Evolutionary conservation across 2,113 vertebrate species (phyloP), one percentile per base, ranked within the genome.

Genomic region (Bungarus multicinctus): DNA sequence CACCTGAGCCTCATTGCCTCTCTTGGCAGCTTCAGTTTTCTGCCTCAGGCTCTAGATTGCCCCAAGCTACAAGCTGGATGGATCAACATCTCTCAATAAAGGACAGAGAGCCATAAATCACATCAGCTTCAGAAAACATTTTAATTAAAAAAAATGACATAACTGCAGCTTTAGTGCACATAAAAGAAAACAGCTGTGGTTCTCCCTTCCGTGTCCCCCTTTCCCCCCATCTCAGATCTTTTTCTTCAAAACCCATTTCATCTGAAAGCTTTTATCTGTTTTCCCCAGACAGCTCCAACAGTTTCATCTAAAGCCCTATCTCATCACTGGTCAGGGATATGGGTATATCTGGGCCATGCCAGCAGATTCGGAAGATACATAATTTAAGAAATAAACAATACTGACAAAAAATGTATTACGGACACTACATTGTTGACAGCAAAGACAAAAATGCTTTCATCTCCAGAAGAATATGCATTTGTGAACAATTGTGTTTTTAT

Each of bases 91-190:
- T 27, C 91, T 95, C 94, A 14, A 0, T 52, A 91, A 96, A 96
- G 94, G 96, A 95, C 93, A 91, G 92, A 95, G 93, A 94, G 74
- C 89, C 91, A 92, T 27, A 94, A 97, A 96, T 96, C 95, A 94
- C 94, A 92, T 93, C 94, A 95, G 94, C 94, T 87, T 95, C 93
- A 95, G 90, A 96, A 95, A 94, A 89, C 64, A 92, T 95, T 96
- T 96, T 97, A 96, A 97, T 96, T 97, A 25, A 88, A 96, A 96
- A 97, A 93, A 91, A n/a, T 0, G 20, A 69, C 93, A 91, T 92
- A 95, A 95, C 5, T 0, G 57, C 53, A 91, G 93, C 94, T 96
- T 96, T 95, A 95, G 95, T 94, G 92, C 93, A 95, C 95, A 95
- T 94, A 95, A 95, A 96, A 95, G 93, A 93, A 95, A 96, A 94